Percentiles rank a stretch among this genome's conserved stretches.
Conservation (phyloP, 2,888 invertebrate species). For the Ctena decussata region DNA sequence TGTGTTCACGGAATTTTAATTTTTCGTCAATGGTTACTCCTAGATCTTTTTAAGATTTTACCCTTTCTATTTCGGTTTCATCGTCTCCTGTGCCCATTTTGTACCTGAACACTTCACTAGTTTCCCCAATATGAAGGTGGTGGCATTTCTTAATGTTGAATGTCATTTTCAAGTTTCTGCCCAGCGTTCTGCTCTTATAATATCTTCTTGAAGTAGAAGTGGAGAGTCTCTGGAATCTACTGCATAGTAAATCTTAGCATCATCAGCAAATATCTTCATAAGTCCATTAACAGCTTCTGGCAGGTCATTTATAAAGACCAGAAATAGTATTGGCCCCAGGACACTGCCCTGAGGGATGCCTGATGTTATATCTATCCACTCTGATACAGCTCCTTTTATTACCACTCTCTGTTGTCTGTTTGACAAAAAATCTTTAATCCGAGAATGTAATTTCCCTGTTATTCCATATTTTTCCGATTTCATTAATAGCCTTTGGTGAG, state of each 20-base stretch:
- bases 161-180: too few species aligned
- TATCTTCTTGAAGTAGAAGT: too few species aligned
- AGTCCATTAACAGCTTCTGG: not conserved
- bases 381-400: slow-evolving; percentile 1
- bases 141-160: too few species aligned
- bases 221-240: too few species aligned
- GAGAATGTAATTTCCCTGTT: not conserved
- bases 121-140: too few species aligned
- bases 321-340: slow-evolving; percentile 19
- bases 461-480: slow-evolving; percentile 17
- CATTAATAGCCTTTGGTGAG: slow-evolving; percentile 19
- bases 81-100: too few species aligned
- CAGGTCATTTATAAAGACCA: slow-evolving; percentile 23
- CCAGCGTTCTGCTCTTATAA: too few species aligned
- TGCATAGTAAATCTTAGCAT: not conserved
- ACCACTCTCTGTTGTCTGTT: slow-evolving; percentile 12
- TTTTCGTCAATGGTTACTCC: too few species aligned
- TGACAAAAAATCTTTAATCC: slow-evolving; percentile 20
- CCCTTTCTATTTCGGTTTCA: too few species aligned
- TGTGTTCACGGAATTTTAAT: too few species aligned
- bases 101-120: too few species aligned
- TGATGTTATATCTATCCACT: not conserved
- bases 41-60: too few species aligned
- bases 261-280: slow-evolving; percentile 2
- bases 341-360: slow-evolving; percentile 25